phyloP scores from a whole-genome alignment of 2,113 vertebrate species.

The Sprattus sprattus region DNA sequence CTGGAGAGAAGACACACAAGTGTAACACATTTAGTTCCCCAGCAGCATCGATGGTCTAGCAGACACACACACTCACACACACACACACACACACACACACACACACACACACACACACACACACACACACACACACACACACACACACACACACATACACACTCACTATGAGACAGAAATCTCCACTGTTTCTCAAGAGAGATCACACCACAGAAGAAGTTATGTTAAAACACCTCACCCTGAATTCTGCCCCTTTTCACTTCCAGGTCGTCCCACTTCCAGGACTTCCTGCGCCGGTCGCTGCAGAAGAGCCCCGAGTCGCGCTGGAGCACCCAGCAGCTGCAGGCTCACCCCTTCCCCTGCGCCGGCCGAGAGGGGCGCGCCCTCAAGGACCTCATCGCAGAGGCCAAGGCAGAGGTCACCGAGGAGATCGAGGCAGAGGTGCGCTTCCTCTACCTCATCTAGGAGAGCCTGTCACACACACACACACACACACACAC shows the following conservation, averaged over 20 bases:
- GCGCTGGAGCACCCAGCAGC: constrained; percentile 63
- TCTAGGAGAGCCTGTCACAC: background rate
- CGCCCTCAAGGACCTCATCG: constrained; percentile 64
- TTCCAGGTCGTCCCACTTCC: constrained; percentile 70
- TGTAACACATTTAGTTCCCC: no score
- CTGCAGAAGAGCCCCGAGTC: constrained; percentile 65
- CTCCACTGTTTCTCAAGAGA: no score
- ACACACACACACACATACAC: no score
- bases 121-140: no score
- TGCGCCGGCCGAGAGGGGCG: constrained; percentile 43
- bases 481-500: background rate
- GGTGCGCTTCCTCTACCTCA: constrained; percentile 18
- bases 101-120: no score
- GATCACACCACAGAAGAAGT: no score
- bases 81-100: no score
- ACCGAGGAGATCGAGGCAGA: constrained; percentile 66
- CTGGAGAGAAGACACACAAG: no score
- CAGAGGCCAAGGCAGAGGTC: constrained; percentile 67
- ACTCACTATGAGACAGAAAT: no score
- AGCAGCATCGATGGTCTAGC: no score
- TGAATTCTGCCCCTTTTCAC: background rate
- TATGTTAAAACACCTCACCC: no score
- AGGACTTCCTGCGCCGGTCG: constrained; percentile 66
- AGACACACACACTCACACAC: no score
- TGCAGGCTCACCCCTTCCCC: constrained; percentile 70